Percentiles rank a stretch among this genome's conserved stretches.
These are phyloP conservation scores for Cerastis leucographa DNA, from an alignment of 2,888 invertebrate genomes.

Conservation along the genomic window DNA sequence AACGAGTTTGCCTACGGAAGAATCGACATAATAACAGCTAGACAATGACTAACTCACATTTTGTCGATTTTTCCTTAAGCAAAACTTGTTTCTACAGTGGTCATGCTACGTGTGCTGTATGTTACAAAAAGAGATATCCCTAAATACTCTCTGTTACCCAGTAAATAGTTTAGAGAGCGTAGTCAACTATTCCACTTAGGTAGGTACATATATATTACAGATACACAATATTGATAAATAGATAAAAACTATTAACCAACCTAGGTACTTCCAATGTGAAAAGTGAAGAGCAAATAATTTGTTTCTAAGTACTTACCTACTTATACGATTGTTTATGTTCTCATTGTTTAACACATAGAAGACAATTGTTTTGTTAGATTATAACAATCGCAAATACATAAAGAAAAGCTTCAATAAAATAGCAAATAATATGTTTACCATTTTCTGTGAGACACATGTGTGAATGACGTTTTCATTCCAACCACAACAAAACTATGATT, in stretches of 20 bases:
- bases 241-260: not conserved
- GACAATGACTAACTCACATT: too few relatives aligned
- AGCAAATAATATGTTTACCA: not conserved
- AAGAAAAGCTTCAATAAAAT: constrained; percentile 10
- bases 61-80: too few relatives aligned
- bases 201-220: too few relatives aligned
- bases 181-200: not conserved
- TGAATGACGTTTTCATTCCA: constrained; percentile 6
- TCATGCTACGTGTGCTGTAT: too few relatives aligned
- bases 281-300: constrained; percentile 8
- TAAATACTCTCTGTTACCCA: not conserved
- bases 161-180: not conserved
- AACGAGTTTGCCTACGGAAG: too few relatives aligned
- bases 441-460: constrained; percentile 18
- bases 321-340: constrained; percentile 17
- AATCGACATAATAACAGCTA: too few relatives aligned
- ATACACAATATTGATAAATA: not conserved
- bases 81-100: too few relatives aligned
- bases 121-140: constrained; percentile 1
- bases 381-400: constrained; percentile 15
- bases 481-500: constrained; percentile 20
- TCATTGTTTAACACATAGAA: constrained; percentile 18
- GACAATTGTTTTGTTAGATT: constrained; percentile 5
- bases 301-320: not conserved
- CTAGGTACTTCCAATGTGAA: not conserved